These are phyloP conservation scores for Cryptotis parvus DNA, from an alignment of 2,113 vertebrate genomes.

Conservation along the genomic window DNA sequence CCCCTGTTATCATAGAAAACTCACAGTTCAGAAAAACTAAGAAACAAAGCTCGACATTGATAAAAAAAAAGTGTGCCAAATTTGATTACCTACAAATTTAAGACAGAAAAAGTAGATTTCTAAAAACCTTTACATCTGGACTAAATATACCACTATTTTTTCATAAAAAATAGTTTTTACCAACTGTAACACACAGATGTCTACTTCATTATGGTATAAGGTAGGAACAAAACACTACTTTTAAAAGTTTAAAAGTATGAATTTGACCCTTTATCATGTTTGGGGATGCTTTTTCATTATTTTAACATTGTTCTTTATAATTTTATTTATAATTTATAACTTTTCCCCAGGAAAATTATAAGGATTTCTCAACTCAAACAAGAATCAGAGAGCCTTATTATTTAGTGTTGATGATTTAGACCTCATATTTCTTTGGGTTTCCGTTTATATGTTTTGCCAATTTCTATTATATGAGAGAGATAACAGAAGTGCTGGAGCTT, in stretches of 20 bases:
- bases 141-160: conserved; percentile 46
- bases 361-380: neutral
- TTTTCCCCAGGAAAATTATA: conserved; percentile 45
- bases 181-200: conserved; percentile 50
- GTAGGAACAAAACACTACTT: neutral
- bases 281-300: conserved; percentile 54
- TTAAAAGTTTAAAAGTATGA: conserved; percentile 28
- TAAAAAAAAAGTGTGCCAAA: neutral
- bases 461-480: neutral
- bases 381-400: neutral
- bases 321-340: too few species aligned
- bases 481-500: neutral
- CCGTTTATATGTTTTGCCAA: neutral
- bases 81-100: conserved; percentile 1
- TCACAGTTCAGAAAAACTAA: conserved; percentile 34
- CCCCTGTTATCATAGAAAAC: conserved; percentile 8
- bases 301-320: neutral
- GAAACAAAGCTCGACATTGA: neutral
- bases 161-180: neutral
- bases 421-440: neutral
- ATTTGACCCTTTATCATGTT: conserved; percentile 39
- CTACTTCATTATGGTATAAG: conserved; percentile 22
- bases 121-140: conserved; percentile 43
- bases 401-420: neutral
- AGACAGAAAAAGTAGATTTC: neutral